Evolutionary conservation across 2,888 invertebrate genomes (phyloP), one percentile per base, ranked within the genome.

Genomic region (Ganaspis brasiliensis): DNA sequence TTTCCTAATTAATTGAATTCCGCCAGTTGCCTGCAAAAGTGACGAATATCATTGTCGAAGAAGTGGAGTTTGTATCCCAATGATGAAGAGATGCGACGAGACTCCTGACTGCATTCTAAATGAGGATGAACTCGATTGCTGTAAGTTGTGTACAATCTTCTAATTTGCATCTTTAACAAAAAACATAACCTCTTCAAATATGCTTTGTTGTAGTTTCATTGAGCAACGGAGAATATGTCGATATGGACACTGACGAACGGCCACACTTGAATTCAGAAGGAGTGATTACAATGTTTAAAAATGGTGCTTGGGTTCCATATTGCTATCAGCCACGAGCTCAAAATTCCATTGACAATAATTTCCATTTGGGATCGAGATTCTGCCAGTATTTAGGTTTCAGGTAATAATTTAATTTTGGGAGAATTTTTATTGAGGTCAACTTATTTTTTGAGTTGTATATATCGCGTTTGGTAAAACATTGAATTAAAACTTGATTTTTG

Each of bases 91-190:
- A 19, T 97, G 97, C 87, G 94, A 97, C 90, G 93, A 93, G 35
- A 90, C 87, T 59, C 84, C 91, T 0, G 95, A 97, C 82, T 97
- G 97, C 88, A 92, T 92, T 19, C 91, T 93, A 81, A 93, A 94
- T 31, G 97, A 97, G 92, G 97, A 97, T 87, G 97, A 97, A 92
- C 87, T 93, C 72, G 94, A 96, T 88, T 97, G 97, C 88, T 94
- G 96, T 96, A 91, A 94, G 95, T 89, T 75, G 24, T 61, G 40
- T 16, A 59, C 0, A 55, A 8, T 57, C 12, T 40, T 35, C 59
- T 21, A 0, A 35, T 21, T 19, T n/a, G n/a, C n/a, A n/a, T n/a
- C n/a, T n/a, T n/a, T n/a, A n/a, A n/a, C n/a, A n/a, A n/a, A n/a
- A n/a, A n/a, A n/a, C n/a, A n/a, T n/a, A n/a, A n/a, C n/a, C n/a